Percentiles rank a stretch among this genome's conserved stretches.
These are phyloP conservation scores for Drosophila parthenogenetica DNA, from an alignment of 2,888 invertebrate species.

Conservation along the genomic window DNA sequence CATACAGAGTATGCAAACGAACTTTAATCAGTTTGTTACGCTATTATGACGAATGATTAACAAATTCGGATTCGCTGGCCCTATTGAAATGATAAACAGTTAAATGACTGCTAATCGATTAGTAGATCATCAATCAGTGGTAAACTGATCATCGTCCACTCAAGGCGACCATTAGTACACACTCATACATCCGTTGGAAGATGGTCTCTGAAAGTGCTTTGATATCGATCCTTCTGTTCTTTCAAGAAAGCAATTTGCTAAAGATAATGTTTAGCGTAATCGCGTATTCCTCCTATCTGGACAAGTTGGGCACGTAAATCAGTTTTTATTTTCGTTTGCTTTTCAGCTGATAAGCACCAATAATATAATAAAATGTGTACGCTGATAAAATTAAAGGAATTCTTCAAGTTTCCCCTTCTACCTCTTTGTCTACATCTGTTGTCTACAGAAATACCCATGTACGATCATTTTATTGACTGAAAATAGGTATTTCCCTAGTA, in stretches of 20 bases:
- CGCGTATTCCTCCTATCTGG: slow-evolving; percentile 35
- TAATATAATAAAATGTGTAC: slow-evolving; percentile 34
- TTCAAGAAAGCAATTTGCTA: slow-evolving; percentile 19
- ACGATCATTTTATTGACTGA: neutral
- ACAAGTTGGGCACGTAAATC: slow-evolving; percentile 49
- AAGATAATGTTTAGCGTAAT: slow-evolving; percentile 47
- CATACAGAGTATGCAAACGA: neutral
- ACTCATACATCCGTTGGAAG: neutral
- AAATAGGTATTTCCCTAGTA: neutral
- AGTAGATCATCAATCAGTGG: neutral
- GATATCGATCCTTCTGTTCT: slow-evolving; percentile 1
- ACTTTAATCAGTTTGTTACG: neutral
- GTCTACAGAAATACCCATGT: neutral
- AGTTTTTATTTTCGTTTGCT: slow-evolving; percentile 43
- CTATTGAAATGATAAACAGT: slow-evolving; percentile 18
- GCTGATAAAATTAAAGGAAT: slow-evolving; percentile 49
- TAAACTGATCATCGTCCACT: neutral
- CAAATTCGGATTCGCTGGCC: neutral
- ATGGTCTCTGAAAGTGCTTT: neutral
- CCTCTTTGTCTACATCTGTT: slow-evolving; percentile 6
- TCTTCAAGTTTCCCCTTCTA: slow-evolving; percentile 20
- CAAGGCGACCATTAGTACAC: neutral
- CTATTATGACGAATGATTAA: slow-evolving; percentile 1
- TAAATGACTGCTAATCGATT: slow-evolving; percentile 23
- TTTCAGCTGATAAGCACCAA: slow-evolving; percentile 37